Conservation (phyloP, 2,888 invertebrate genomes). For the Octonoba sinensis region DNA sequence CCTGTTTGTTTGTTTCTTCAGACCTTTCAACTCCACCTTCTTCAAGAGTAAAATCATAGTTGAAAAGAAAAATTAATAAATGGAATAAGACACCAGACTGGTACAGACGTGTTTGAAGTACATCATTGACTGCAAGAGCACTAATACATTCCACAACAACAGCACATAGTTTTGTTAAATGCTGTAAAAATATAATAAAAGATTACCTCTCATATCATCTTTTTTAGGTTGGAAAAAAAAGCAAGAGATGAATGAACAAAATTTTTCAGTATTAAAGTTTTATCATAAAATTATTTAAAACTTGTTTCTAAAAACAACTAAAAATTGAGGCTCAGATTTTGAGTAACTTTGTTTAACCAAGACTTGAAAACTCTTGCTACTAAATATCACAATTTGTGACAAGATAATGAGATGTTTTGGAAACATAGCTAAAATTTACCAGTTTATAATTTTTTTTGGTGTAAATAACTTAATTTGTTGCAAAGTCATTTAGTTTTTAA, state of each 20-base stretch:
- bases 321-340: too few relatives aligned
- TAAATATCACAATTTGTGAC: too few relatives aligned
- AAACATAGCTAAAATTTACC: too few relatives aligned
- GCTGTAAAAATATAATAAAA: constrained; percentile 74
- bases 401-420: too few relatives aligned
- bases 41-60: constrained; percentile 96
- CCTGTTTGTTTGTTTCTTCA: constrained; percentile 86
- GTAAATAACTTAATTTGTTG: too few relatives aligned
- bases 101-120: constrained; percentile 86
- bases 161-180: constrained; percentile 84
- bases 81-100: constrained; percentile 93
- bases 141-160: constrained; percentile 92
- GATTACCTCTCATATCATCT: too few relatives aligned
- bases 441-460: too few relatives aligned
- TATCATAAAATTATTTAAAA: too few relatives aligned
- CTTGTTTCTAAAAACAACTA: too few relatives aligned
- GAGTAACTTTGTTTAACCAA: too few relatives aligned
- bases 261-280: constrained; percentile 6
- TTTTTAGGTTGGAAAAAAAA: background rate
- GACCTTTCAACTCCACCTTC: constrained; percentile 93
- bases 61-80: constrained; percentile 87
- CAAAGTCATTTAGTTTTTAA: too few relatives aligned
- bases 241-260: constrained; percentile 2
- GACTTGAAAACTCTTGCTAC: too few relatives aligned
- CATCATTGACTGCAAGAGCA: constrained; percentile 86